These are phyloP conservation scores for Malacoctenus gilli DNA, from an alignment of 2,797 vertebrate species.

Conservation along the genomic window DNA sequence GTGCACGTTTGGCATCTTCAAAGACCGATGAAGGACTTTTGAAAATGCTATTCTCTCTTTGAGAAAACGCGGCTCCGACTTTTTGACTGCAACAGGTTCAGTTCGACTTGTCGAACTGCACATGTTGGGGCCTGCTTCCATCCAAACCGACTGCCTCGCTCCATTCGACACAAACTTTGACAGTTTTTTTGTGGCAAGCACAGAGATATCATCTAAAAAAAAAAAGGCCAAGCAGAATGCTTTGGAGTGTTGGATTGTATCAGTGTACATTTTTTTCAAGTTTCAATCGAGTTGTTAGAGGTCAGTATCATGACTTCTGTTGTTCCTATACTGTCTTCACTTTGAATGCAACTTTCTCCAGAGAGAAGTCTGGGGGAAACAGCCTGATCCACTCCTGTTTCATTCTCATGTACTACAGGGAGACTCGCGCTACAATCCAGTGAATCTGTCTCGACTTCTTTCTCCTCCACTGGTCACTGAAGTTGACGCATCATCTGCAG, in stretches of 20 bases:
- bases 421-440: slow-evolving; percentile 35
- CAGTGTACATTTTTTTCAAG: slow-evolving; percentile 8
- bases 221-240: neutral
- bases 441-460: slow-evolving; percentile 8
- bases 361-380: slow-evolving; percentile 30
- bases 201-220: slow-evolving; percentile 6
- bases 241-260: neutral
- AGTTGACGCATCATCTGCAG: slow-evolving; percentile 50
- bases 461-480: slow-evolving; percentile 52
- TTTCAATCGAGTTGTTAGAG: slow-evolving; percentile 19
- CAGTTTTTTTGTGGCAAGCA: slow-evolving; percentile 16
- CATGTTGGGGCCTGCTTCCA: neutral
- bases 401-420: slow-evolving; percentile 25
- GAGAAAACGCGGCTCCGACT: too few relatives aligned
- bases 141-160: neutral
- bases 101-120: too few relatives aligned
- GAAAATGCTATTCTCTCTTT: too few relatives aligned
- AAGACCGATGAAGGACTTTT: too few relatives aligned
- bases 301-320: slow-evolving; percentile 22
- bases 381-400: slow-evolving; percentile 36
- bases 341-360: slow-evolving; percentile 9
- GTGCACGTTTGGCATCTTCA: too few relatives aligned
- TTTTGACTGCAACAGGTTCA: too few relatives aligned
- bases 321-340: slow-evolving; percentile 8
- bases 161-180: slow-evolving; percentile 19